Evolutionary conservation across 2,113 vertebrate genomes (phyloP), one percentile per base, ranked within the genome.

Genomic region (Myotis brandtii): DNA sequence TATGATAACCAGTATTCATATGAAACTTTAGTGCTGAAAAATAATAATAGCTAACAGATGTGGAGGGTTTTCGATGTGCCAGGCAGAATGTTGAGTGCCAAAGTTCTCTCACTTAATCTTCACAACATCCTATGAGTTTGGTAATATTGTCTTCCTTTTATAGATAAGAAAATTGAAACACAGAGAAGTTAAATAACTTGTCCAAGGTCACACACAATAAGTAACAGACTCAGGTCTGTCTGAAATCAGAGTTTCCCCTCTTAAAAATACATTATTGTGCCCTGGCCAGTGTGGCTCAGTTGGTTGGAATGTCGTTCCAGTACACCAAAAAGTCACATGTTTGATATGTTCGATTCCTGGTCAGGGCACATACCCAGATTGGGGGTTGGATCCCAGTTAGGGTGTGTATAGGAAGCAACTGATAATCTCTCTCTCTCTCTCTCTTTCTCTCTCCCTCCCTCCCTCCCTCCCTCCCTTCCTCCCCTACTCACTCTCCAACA

Each of bases 241-340:
- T 95, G 81, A 97, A 95, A 91, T 34, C 76, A 94, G 52, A 76
- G 37, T 50, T 92, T 16, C 20, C 80, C 23, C 50, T 95, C 43
- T 87, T 80, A 94, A 96, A 92, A 94, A 92, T 54, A 79, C 17
- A 91, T 13, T 67, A 32, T 50, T 21, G 43, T 62, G 3, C 64
- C 32, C 14, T 67, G 64, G 64, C 32, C 32, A n/a, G 64, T n/a
- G 14, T 67, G 30, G 6, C 64, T 67, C 64, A n/a, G 64, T 67
- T 67, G 30, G 30, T 67, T n/a, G 64, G 14, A 67, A 32, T n/a
- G 30, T 67, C 5, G 12, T 67, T 16, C 32, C 64, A 7, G 14
- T 67, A 67, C 64, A 67, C 64, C 6, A 2, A 67, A n/a, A 67
- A 16, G 64, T 67, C 64, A 17, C 16, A 32, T 32, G 64, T n/a